These are phyloP conservation scores for Pristionchus entomophagus DNA, from an alignment of 2,888 invertebrate species.

Conservation along the genomic window DNA sequence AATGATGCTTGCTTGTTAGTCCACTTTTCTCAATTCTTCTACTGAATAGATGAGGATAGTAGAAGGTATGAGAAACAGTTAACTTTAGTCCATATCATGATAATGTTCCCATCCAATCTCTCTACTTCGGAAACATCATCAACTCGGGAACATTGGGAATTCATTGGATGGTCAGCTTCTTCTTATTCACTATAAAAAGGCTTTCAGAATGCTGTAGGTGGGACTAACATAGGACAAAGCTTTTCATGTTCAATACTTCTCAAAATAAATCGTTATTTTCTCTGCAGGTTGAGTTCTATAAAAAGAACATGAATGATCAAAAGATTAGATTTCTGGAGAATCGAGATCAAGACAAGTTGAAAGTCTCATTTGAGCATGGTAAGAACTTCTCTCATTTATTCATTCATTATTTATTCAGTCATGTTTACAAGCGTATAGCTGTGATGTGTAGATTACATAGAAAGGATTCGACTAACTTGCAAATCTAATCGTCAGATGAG, in stretches of 20 bases:
- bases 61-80: neutral
- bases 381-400: neutral
- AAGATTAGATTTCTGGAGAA: too few relatives aligned
- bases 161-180: conserved; percentile 42
- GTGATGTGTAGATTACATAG: too few relatives aligned
- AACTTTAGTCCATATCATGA: conserved; percentile 48
- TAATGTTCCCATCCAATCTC: conserved; percentile 52
- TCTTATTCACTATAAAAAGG: neutral
- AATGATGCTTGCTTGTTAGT: conserved; percentile 37
- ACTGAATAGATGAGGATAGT: neutral
- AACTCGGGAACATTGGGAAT: conserved; percentile 26
- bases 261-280: neutral
- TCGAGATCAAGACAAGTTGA: neutral
- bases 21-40: neutral
- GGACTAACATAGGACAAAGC: too few relatives aligned
- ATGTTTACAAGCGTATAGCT: too few relatives aligned
- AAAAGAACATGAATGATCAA: neutral
- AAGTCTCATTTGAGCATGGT: neutral
- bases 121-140: conserved; percentile 61
- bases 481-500: neutral
- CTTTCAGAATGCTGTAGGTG: too few relatives aligned
- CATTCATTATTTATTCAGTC: neutral
- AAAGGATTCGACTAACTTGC: neutral
- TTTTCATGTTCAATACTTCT: too few relatives aligned
- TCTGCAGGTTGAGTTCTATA: neutral